A percentile compares a stretch with the other conserved stretches of the same genome.
These are phyloP conservation scores for Noturus placidus DNA, from an alignment of 2,113 vertebrate species.

Conservation along the genomic window DNA sequence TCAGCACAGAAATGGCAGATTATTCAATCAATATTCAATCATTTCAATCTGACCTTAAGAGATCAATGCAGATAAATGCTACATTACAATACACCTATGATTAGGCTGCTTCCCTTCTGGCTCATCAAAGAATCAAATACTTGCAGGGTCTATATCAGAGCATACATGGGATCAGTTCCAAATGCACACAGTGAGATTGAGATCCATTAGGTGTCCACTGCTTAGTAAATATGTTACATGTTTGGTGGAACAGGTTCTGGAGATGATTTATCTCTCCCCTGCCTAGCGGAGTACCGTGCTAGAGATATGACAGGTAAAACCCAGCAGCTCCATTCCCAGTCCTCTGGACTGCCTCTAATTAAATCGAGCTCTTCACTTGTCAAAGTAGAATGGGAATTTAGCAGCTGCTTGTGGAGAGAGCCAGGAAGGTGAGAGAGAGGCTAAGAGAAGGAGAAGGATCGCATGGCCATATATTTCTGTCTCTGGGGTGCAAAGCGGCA, in stretches of 20 bases:
- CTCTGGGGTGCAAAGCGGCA: slow-evolving; percentile 10
- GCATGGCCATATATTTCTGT: slow-evolving; percentile 22
- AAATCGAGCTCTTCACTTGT: slow-evolving; percentile 50
- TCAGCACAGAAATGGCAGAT: slow-evolving; percentile 18
- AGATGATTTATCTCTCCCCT: slow-evolving; percentile 12
- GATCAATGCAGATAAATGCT: slow-evolving; percentile 44
- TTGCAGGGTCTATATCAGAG: background rate
- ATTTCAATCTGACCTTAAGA: slow-evolving; percentile 38
- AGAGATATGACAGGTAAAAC: slow-evolving; percentile 51
- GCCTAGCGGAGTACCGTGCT: background rate
- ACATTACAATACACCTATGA: slow-evolving; percentile 19
- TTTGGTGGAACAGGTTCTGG: slow-evolving; percentile 31
- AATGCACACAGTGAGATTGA: background rate
- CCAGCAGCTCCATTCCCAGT: slow-evolving; percentile 35
- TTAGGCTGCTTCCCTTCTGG: background rate
- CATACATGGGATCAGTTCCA: background rate
- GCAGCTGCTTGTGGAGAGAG: slow-evolving; percentile 30
- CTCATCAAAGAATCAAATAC: background rate
- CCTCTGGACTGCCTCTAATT: slow-evolving; percentile 49
- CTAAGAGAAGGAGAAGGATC: background rate
- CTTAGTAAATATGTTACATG: slow-evolving; percentile 34
- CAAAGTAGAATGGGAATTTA: slow-evolving; percentile 42
- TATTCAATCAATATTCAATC: slow-evolving; percentile 10
- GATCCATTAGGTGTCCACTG: slow-evolving; percentile 24
- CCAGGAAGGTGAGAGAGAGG: background rate